Percentiles rank a stretch among this genome's conserved stretches.
Evolutionary conservation across 2,113 vertebrate genomes (phyloP).

Genomic region (Condylura cristata): DNA sequence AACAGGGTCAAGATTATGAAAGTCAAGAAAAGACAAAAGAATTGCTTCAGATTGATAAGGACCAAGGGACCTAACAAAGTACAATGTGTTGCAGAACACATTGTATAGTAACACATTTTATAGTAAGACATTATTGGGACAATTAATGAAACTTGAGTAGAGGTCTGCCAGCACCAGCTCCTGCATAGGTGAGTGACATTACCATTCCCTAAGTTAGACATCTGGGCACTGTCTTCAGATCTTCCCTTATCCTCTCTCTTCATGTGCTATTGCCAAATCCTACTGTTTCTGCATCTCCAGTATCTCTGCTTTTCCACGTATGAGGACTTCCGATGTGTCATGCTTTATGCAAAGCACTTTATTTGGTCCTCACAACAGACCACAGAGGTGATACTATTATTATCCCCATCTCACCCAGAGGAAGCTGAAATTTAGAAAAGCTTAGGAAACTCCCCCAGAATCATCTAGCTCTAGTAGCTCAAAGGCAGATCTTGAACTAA

Average conservation of each 20-base stretch:
- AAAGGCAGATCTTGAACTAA: background rate
- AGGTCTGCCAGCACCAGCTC: background rate
- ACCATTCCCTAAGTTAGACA: background rate
- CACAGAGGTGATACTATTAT: background rate
- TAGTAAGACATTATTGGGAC: background rate
- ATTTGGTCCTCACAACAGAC: background rate
- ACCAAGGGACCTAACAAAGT: background rate
- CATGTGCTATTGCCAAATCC: background rate
- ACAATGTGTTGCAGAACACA: background rate
- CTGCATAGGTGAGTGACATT: background rate
- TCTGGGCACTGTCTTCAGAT: background rate
- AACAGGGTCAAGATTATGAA: background rate
- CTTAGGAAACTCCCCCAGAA: background rate
- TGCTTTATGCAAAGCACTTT: background rate
- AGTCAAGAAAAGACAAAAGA: background rate
- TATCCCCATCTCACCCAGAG: background rate
- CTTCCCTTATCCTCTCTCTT: background rate
- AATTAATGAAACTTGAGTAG: background rate
- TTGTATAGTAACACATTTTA: too few species aligned
- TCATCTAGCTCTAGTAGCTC: background rate
- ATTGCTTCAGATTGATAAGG: background rate
- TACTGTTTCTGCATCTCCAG: background rate
- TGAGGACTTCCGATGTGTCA: background rate
- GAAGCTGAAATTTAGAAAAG: background rate
- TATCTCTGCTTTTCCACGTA: background rate